Evolutionary conservation across 2,888 invertebrate genomes (phyloP).

Genomic region (Cryptocephalus primarius): DNA sequence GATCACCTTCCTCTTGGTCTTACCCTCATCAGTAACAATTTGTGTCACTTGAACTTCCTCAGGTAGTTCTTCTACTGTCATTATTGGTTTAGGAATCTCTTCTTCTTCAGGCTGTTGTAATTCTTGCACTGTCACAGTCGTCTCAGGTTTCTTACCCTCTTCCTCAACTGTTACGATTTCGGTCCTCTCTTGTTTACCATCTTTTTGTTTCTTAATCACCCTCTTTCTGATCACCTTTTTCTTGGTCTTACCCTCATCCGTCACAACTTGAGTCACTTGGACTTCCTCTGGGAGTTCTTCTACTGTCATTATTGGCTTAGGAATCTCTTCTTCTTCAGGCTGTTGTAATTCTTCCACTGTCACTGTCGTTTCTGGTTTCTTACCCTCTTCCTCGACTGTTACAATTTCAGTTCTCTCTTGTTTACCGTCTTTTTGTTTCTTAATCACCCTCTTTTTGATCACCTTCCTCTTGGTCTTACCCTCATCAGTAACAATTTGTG

Average conservation of each 20-base stretch:
- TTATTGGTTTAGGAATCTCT: constrained; percentile 2
- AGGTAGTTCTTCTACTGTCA: constrained; percentile 14
- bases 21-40: constrained; percentile 19
- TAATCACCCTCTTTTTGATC: constrained; percentile 21
- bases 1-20: constrained; percentile 24
- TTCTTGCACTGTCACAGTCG: constrained; percentile 34
- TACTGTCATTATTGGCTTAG: too few species aligned
- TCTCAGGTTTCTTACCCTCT: constrained; percentile 30
- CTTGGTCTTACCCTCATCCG: constrained; percentile 27
- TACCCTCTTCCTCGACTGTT: constrained; percentile 30
- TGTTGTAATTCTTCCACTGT: constrained; percentile 24
- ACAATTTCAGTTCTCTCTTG: constrained; percentile 25
- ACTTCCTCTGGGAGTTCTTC: not conserved
- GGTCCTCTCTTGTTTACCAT: constrained; percentile 20
- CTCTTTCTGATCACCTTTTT: constrained; percentile 22
- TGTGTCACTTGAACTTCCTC: constrained; percentile 22
- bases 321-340: too few species aligned
- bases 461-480: constrained; percentile 27
- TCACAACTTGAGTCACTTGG: constrained; percentile 17
- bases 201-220: constrained; percentile 22
- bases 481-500: constrained; percentile 22
- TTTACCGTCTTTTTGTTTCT: constrained; percentile 30
- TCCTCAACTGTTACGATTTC: constrained; percentile 28
- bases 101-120: too few species aligned
- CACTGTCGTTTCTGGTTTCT: constrained; percentile 32